Base-by-base conservation (phyloP, 2,113 vertebrate genomes). In the Trogon melanurus region DNA sequence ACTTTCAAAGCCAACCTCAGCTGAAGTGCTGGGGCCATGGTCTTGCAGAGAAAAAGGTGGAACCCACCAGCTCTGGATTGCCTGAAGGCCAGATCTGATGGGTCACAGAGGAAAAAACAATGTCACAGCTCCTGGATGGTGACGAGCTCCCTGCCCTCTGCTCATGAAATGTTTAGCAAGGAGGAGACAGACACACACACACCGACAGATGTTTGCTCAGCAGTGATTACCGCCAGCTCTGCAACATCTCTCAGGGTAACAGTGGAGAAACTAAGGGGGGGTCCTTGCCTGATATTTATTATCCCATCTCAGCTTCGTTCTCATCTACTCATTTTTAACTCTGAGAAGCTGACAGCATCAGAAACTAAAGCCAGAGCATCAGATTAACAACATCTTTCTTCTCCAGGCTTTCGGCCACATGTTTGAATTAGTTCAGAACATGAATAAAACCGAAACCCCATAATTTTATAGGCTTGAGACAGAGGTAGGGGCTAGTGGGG, bases 381-480 rank as follows among this genome's bases (percentile, higher is more conserved):
- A 81, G 72, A 93, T 86, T 78, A 89, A 75, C 86, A 91, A 11
- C 65, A 81, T 87, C 44, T 70, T 92, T 67, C 79, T 92, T 86
- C 83, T 89, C 16, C 60, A 71, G 47, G 79, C 70, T 85, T 92
- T 47, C 0, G 12, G 79, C 62, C 76, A 54, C 53, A 2, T 19
- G 45, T 58, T 76, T 51, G 27, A 62, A 36, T 36, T 2, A 2
- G 60, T 75, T 89, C 70, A 79, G 70, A 11, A 26, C 13, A 1
- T 0, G 2, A 69, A 64, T 66, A 29, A 64, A 88, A 36, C 11
- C 0, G 0, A 72, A 76, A 25, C 18, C n/a, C 16, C 1, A 3
- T 18, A 56, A 53, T 70, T 47, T 50, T 71, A 60, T 3, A 2
- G 54, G 50, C 82, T 82, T 0, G 1, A 54, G 14, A 67, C 54